Evolutionary conservation across 2,888 invertebrate species (phyloP).

Genomic region (Germaria angustata): DNA sequence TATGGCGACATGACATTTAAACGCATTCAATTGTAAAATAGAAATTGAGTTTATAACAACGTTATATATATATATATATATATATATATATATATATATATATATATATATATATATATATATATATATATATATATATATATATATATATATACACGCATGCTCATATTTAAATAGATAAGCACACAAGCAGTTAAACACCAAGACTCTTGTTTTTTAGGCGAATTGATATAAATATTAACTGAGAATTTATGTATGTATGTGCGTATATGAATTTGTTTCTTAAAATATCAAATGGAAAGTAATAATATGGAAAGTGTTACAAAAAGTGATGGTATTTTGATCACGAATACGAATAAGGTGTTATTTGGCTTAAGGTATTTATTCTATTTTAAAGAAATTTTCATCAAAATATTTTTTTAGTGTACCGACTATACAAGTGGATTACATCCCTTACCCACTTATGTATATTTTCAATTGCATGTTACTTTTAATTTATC

Average conservation of each 20-base stretch:
- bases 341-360: too few relatives aligned
- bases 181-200: background rate
- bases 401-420: too few relatives aligned
- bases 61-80: background rate
- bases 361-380: too few relatives aligned
- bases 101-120: background rate
- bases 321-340: background rate
- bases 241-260: background rate
- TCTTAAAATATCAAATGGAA: background rate
- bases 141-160: too few relatives aligned
- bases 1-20: slow-evolving; percentile 63
- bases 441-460: too few relatives aligned
- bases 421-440: too few relatives aligned
- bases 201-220: slow-evolving; percentile 15
- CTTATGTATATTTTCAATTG: too few relatives aligned
- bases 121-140: background rate
- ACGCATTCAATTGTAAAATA: slow-evolving; percentile 59
- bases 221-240: background rate
- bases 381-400: too few relatives aligned
- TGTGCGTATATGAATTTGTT: slow-evolving; percentile 1
- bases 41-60: slow-evolving; percentile 59
- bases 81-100: background rate
- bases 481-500: too few relatives aligned
- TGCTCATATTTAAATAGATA: background rate
- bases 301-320: background rate